phyloP scores from a whole-genome alignment of 2,797 vertebrate species.

The Pseudochirops corinnae region DNA sequence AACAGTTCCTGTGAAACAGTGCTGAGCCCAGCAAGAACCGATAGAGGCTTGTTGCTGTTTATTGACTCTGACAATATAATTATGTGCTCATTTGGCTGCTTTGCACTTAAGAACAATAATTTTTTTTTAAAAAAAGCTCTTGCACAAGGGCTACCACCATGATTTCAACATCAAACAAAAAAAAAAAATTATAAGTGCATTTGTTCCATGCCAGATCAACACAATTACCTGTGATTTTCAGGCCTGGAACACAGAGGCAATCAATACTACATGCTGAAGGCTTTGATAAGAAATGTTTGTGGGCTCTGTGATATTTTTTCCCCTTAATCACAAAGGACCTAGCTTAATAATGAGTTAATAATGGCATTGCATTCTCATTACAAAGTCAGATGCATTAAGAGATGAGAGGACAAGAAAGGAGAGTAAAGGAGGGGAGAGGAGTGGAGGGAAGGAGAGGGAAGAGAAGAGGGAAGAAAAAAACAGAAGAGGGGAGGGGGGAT shows the following conservation, averaged over 20 bases:
- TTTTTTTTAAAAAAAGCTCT: conserved; percentile 25
- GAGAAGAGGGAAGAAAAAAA: no score
- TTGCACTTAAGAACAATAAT: conserved; percentile 75
- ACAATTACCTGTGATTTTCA: conserved; percentile 38
- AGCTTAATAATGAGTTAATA: conserved; percentile 49
- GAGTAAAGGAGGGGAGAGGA: background rate
- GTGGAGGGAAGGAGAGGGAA: background rate
- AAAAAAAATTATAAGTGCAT: conserved; percentile 53
- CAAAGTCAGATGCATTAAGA: background rate
- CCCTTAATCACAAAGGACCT: conserved; percentile 41
- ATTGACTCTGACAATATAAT: conserved; percentile 85
- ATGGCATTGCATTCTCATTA: conserved; percentile 49
- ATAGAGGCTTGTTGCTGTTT: conserved; percentile 78
- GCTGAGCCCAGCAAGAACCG: conserved; percentile 88
- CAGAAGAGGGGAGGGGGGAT: no score
- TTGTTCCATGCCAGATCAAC: conserved; percentile 57
- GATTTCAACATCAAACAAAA: conserved; percentile 64
- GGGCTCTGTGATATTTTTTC: conserved; percentile 47
- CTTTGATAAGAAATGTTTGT: conserved; percentile 28
- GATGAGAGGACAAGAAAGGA: background rate
- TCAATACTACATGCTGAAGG: background rate
- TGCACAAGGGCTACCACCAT: conserved; percentile 34
- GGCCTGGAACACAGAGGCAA: conserved; percentile 23
- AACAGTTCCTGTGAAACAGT: conserved; percentile 85
- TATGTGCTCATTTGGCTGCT: conserved; percentile 82